Base-by-base conservation (phyloP, 2,888 invertebrate genomes). In the Gari tellinella region DNA sequence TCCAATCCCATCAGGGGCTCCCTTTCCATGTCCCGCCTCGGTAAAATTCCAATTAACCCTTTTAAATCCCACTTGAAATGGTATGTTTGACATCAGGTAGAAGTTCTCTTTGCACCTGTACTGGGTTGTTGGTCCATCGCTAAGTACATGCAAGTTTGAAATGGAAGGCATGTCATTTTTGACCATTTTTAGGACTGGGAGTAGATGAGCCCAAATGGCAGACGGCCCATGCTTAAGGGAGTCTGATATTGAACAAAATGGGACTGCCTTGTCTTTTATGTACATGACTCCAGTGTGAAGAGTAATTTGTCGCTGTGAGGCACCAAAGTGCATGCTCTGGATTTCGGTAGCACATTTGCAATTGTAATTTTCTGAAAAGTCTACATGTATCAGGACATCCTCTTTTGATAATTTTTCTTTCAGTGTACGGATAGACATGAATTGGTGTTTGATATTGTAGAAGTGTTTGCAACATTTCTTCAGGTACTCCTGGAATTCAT, bases 81-180 rank as follows among this genome's bases (percentile, higher is more conserved):
- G 66, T 37, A 56, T 57, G 7, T 51, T 70, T 10, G 66, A 52
- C 40, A 78, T 37, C n/a, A 81, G 45, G 38, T 63, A 78, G 81
- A 92, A 91, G 85, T 91, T 91, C 0, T 75, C 80, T 82, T 91
- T 90, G 67, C 92, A 89, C 23, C 88, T 60, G 62, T 91, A 91
- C 63, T 91, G 90, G 7, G 88, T 89, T 0, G 84, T 82, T 4
- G 92, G 91, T 4, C 90, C 88, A 78, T 92, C 91, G 65, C 88
- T 90, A 4, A 89, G 25, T 57, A 89, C 78, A 38, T 80, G 48
- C 38, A 49, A 19, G 21, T 65, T 56, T 2, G 17, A 5, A 31
- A 49, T 17, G 7, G 37, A 14, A 25, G 55, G 46, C 23, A 40
- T 17, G 14, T 15, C 19, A 12, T 38, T 49, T 21, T 48, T 58